Conservation (phyloP, 2,797 vertebrate genomes). For the Hephaestus fuliginosus region DNA sequence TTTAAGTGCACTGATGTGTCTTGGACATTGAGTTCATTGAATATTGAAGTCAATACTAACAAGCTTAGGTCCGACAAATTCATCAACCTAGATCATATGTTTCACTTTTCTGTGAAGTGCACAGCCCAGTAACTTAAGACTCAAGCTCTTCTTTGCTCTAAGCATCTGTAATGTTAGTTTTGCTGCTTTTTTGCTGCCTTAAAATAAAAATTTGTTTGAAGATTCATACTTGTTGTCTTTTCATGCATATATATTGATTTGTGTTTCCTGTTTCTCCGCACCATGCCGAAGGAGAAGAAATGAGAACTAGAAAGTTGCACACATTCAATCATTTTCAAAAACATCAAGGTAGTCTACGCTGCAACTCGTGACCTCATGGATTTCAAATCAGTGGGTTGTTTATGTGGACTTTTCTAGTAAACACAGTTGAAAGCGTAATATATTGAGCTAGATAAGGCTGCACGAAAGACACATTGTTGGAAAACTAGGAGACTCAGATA, state of each 20-base stretch:
- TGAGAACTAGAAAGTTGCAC: neutral
- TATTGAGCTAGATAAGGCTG: conserved; percentile 13
- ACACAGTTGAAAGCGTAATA: conserved; percentile 1
- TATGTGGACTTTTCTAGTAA: neutral
- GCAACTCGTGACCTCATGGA: neutral
- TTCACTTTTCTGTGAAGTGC: neutral
- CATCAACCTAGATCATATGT: neutral
- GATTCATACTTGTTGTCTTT: neutral
- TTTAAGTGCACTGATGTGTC: neutral
- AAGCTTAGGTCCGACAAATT: neutral
- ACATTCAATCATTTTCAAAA: neutral
- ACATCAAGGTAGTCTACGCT: neutral
- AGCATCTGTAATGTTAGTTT: neutral
- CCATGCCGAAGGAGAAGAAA: neutral
- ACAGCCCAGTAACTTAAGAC: neutral
- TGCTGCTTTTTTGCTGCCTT: neutral
- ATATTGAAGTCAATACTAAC: neutral
- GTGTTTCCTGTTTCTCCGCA: neutral
- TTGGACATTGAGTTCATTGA: conserved; percentile 4
- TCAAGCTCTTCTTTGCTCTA: neutral
- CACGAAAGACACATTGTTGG: conserved; percentile 2
- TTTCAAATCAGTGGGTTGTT: neutral
- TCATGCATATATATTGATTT: neutral
- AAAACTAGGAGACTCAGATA: conserved; percentile 15
- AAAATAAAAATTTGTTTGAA: neutral